These are phyloP conservation scores for Tipula confusa DNA, from an alignment of 2,888 invertebrate genomes.

Conservation along the genomic window DNA sequence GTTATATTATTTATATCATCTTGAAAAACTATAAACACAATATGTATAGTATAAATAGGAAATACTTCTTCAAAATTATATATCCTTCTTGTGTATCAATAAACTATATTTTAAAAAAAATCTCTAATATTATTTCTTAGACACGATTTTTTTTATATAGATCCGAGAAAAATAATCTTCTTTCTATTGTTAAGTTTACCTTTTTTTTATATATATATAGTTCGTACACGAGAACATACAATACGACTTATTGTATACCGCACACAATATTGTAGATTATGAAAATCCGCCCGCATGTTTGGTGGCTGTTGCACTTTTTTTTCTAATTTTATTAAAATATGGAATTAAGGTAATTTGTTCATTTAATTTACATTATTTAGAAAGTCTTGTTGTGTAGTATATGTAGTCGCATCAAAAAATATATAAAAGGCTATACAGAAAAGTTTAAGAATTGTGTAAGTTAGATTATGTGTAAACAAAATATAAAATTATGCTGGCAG, in stretches of 20 bases:
- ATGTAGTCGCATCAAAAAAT: neutral
- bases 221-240: no score
- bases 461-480: neutral
- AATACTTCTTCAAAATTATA: conserved; percentile 15
- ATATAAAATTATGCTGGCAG: neutral
- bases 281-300: conserved; percentile 29
- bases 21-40: conserved; percentile 13
- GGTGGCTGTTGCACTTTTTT: conserved; percentile 29
- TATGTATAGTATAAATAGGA: no score
- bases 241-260: neutral
- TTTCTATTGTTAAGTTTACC: neutral
- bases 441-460: neutral
- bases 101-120: conserved; percentile 21
- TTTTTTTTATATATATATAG: neutral
- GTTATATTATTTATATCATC: neutral
- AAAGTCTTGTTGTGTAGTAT: neutral
- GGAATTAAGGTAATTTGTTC: conserved; percentile 25
- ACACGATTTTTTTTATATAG: conserved; percentile 31
- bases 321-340: conserved; percentile 13
- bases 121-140: conserved; percentile 31
- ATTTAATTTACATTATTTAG: conserved; percentile 25
- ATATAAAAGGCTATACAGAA: neutral
- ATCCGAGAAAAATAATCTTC: neutral
- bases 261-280: neutral
- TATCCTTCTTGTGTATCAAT: conserved; percentile 13